Evolutionary conservation across 2,113 vertebrate genomes (phyloP).

Genomic region (Cryptoleucopteryx plumbea): DNA sequence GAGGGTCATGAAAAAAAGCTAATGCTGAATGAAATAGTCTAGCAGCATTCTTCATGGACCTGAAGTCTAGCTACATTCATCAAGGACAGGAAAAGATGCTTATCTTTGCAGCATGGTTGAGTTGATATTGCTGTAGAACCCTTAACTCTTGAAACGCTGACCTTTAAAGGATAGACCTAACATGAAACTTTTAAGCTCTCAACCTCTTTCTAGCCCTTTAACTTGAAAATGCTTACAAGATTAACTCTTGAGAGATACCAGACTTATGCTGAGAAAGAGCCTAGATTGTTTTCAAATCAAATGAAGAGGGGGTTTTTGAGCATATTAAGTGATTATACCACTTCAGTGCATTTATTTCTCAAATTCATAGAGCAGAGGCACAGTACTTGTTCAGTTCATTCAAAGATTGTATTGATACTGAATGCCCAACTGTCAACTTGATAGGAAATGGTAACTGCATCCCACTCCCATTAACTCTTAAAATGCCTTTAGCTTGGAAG

Average conservation of each 20-base stretch:
- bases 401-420: neutral
- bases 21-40: neutral
- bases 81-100: neutral
- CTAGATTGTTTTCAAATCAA: neutral
- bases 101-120: neutral
- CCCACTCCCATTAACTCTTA: neutral
- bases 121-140: neutral
- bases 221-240: neutral
- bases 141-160: neutral
- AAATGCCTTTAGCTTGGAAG: neutral
- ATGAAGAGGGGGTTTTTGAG: neutral
- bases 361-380: neutral
- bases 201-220: neutral
- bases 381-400: neutral
- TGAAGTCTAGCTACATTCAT: neutral
- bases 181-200: neutral
- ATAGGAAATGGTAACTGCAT: neutral
- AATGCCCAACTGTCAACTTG: neutral
- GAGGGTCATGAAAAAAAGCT: neutral
- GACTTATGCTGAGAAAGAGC: neutral
- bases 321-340: neutral
- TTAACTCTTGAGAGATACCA: neutral
- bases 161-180: neutral
- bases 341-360: neutral
- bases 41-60: neutral